A percentile compares a stretch with the other conserved stretches of the same genome.
phyloP scores from a whole-genome alignment of 1,140 invertebrate genomes.

The Sycophaga agraensis region DNA sequence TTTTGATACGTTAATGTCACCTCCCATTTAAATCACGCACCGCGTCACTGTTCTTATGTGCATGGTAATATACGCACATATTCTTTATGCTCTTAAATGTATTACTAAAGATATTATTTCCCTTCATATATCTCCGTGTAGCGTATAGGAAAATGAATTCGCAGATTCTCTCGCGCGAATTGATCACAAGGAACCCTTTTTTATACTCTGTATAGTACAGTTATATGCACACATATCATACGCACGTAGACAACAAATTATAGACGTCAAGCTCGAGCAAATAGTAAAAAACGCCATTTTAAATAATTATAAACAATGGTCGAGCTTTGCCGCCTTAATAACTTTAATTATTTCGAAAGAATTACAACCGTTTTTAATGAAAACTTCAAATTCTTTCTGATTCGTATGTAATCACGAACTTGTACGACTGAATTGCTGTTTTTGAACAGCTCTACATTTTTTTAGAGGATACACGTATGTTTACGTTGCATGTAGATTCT shows the following conservation, averaged over 20 bases:
- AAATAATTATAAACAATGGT: conserved; percentile 1
- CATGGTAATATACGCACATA: neutral
- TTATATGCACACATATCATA: neutral
- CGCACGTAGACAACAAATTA: neutral
- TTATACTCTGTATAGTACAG: neutral
- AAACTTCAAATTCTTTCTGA: no score
- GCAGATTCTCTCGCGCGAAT: conserved; percentile 1
- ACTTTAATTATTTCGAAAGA: neutral
- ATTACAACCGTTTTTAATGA: neutral
- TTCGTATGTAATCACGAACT: neutral
- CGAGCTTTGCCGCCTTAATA: neutral
- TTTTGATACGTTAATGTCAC: no score
- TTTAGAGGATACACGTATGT: no score
- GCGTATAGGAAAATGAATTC: neutral
- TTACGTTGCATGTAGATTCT: no score
- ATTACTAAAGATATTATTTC: no score
- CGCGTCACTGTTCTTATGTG: neutral
- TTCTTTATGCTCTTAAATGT: no score
- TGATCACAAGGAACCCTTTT: conserved; percentile 14
- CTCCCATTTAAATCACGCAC: no score
- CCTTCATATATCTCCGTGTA: neutral
- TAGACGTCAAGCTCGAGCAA: neutral
- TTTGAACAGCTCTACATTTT: neutral
- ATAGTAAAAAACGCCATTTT: conserved; percentile 17
- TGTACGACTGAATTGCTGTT: neutral